Evolutionary conservation across 1,140 invertebrate species (phyloP).

Genomic region (Drosophila kepulauana): DNA sequence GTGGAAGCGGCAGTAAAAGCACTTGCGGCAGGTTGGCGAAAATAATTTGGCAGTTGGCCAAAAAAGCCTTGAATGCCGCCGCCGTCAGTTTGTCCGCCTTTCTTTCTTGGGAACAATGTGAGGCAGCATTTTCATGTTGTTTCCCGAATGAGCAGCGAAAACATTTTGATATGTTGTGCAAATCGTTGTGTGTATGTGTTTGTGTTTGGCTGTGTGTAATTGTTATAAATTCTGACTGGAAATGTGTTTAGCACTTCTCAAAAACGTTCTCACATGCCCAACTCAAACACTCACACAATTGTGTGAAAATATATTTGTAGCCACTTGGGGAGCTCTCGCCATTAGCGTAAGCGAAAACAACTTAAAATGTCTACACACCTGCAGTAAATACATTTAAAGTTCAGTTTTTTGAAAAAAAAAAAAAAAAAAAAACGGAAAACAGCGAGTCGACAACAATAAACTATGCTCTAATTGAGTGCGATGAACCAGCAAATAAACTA

Average conservation of each 20-base stretch:
- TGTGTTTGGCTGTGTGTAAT: conserved; percentile 34
- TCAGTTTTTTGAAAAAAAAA: background rate
- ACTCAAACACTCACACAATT: conserved; percentile 12
- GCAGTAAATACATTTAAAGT: conserved; percentile 5
- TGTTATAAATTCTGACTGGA: conserved; percentile 47
- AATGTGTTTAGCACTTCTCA: conserved; percentile 50
- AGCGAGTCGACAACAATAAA: background rate
- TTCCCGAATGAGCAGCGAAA: conserved; percentile 35
- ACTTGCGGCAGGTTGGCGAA: conserved; percentile 54
- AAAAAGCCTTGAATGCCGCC: conserved; percentile 67
- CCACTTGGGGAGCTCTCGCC: conserved; percentile 14
- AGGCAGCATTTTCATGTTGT: conserved; percentile 33
- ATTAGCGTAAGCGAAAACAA: conserved; percentile 38
- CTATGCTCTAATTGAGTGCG: background rate
- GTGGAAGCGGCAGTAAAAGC: background rate
- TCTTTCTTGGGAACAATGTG: conserved; percentile 26
- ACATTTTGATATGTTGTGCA: conserved; percentile 36
- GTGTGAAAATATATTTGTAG: conserved; percentile 13
- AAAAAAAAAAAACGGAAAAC: conserved; percentile 37
- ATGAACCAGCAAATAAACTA: background rate
- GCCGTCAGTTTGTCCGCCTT: conserved; percentile 35
- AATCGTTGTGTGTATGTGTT: background rate
- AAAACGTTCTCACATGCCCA: conserved; percentile 18
- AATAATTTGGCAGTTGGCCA: conserved; percentile 69
- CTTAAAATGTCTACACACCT: conserved; percentile 11